Evolutionary conservation across 1,140 invertebrate genomes (phyloP), one percentile per base, ranked within the genome.

Genomic region (Hylaeus anthracinus): DNA sequence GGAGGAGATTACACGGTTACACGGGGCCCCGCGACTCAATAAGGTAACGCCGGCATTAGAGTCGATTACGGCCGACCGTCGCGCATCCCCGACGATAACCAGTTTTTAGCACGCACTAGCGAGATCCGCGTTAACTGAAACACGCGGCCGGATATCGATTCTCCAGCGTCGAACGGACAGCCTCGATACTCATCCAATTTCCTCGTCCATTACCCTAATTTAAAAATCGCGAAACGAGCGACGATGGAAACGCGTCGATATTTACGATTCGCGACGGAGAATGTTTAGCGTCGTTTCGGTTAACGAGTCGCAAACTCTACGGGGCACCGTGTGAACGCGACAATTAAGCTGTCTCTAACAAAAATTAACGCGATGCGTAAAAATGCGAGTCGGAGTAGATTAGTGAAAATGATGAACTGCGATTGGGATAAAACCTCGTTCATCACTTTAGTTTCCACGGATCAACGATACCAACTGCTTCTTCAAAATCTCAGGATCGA

Each of bases 201-300:
- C 43, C 71, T 39, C 45, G 43, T 72, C 39, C 71, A 37, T 72
- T 72, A 72, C 71, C 4, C 41, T 45, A 61, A 72, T 72, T 43
- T 61, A 8, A 5, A 5, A 15, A 41, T 3, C 6, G 26, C 5
- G 10, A 15, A 60, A 72, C 56, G 56, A 39, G 41, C 12, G 2
- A 10, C 9, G 56, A 1, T 3, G 56, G 45, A 45, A 61, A 61
- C 37, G 14, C 15, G 43, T 8, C 56, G 39, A 56, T 70, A 55
- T 70, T 55, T 55, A 70, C 37, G 26, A 45, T n/a, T 65, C 45
- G 45, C 41, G 65, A 67, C 26, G 26, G 26, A 26, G 26, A 26
- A 26, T 26, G 26, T 26, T 26, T 26, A 26, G 26, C 26, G 26
- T 26, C 26, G 26, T 26, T 26, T 26, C 26, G 26, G 26, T 26